phyloP scores from a whole-genome alignment of 2,113 vertebrate genomes.

The Melanostigma gelatinosum region DNA sequence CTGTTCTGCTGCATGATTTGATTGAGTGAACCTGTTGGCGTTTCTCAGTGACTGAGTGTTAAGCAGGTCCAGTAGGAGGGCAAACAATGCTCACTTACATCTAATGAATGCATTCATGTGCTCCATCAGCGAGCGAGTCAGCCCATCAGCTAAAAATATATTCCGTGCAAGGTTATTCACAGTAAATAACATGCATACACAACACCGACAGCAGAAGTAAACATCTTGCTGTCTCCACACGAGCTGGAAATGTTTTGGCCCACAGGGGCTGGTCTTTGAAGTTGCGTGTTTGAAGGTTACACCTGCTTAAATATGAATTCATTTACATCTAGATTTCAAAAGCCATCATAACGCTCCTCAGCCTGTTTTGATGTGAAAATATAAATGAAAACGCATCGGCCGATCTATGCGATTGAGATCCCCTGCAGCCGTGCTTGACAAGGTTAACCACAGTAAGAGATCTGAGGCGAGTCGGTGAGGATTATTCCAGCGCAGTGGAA shows the following conservation, averaged over 20 bases:
- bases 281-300: constrained; percentile 62
- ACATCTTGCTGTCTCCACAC: constrained; percentile 31
- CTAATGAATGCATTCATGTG: constrained; percentile 19
- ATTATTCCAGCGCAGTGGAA: constrained; percentile 58
- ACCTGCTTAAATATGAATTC: constrained; percentile 65
- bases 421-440: constrained; percentile 57
- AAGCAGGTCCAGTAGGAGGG: background rate
- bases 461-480: constrained; percentile 50
- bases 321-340: constrained; percentile 61
- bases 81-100: background rate
- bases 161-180: constrained; percentile 33
- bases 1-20: background rate
- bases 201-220: constrained; percentile 56
- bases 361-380: constrained; percentile 38
- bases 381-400: constrained; percentile 54
- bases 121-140: constrained; percentile 12
- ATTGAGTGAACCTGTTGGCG: background rate
- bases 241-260: constrained; percentile 54
- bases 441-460: constrained; percentile 56
- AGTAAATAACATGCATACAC: constrained; percentile 28
- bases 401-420: constrained; percentile 52
- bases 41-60: background rate
- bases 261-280: constrained; percentile 62
- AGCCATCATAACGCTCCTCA: constrained; percentile 27
- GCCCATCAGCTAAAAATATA: constrained; percentile 10